These are phyloP conservation scores for Pogonophryne albipinna DNA, from an alignment of 2,797 vertebrate species.

Conservation along the genomic window DNA sequence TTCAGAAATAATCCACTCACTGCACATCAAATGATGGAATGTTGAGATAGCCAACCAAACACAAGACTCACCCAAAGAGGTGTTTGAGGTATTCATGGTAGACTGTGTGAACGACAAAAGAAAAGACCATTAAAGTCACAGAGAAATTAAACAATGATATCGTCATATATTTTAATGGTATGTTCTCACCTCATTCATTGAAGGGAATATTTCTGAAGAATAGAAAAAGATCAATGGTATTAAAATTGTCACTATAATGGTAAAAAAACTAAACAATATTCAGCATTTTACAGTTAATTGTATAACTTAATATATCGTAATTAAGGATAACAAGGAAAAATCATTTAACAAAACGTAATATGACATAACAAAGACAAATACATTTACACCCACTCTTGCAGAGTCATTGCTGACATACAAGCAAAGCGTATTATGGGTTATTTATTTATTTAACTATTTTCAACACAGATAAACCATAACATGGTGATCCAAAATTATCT, in stretches of 20 bases:
- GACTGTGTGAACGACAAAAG: constrained; percentile 16
- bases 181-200: constrained; percentile 34
- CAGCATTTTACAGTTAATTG: not conserved
- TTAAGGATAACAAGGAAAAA: no score
- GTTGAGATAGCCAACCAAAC: not conserved
- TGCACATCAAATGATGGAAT: not conserved
- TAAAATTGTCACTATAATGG: not conserved
- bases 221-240: not conserved
- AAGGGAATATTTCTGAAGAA: not conserved
- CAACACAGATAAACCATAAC: not conserved
- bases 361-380: no score
- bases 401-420: not conserved
- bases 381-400: not conserved
- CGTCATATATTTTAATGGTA: not conserved
- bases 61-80: constrained; percentile 44
- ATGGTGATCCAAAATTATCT: not conserved
- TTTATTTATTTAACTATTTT: not conserved
- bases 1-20: not conserved
- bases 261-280: not conserved
- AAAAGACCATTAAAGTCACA: not conserved
- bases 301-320: not conserved
- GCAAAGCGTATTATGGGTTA: not conserved
- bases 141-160: not conserved
- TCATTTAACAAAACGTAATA: no score
- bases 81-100: not conserved